Evolutionary conservation across 2,888 invertebrate species (phyloP).

Genomic region (Yponomeuta cagnagella): DNA sequence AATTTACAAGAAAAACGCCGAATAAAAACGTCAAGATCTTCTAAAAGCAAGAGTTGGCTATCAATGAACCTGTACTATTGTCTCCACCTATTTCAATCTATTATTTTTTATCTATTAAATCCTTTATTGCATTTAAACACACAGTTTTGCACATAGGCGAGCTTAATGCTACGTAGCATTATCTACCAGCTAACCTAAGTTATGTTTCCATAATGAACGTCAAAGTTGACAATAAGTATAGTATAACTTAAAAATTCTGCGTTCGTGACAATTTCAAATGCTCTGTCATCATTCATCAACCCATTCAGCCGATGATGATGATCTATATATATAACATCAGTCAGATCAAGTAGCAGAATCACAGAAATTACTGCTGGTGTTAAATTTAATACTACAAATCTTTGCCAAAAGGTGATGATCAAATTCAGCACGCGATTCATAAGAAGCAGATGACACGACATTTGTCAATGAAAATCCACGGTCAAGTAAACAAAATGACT

Average conservation of each 20-base stretch:
- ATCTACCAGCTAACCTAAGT: no score
- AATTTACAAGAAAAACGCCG: constrained; percentile 9
- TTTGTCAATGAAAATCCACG: constrained; percentile 1
- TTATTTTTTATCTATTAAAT: no score
- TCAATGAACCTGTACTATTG: not conserved
- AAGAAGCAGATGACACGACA: not conserved
- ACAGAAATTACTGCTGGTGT: not conserved
- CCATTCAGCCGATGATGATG: not conserved
- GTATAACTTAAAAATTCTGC: not conserved
- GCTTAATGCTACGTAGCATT: no score
- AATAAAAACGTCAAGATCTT: constrained; percentile 3
- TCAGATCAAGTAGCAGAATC: not conserved
- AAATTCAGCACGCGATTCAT: not conserved
- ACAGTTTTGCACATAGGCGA: no score
- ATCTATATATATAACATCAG: not conserved
- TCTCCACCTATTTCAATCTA: not conserved
- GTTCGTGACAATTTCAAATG: not conserved
- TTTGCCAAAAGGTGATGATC: not conserved
- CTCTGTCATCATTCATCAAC: not conserved
- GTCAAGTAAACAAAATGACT: not conserved
- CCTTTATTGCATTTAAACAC: no score
- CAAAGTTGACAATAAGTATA: not conserved
- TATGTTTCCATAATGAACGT: no score
- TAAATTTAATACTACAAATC: not conserved
- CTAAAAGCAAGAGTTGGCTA: not conserved